Base-by-base conservation (phyloP, 2,797 vertebrate genomes). In the Tokudaia muenninki region DNA sequence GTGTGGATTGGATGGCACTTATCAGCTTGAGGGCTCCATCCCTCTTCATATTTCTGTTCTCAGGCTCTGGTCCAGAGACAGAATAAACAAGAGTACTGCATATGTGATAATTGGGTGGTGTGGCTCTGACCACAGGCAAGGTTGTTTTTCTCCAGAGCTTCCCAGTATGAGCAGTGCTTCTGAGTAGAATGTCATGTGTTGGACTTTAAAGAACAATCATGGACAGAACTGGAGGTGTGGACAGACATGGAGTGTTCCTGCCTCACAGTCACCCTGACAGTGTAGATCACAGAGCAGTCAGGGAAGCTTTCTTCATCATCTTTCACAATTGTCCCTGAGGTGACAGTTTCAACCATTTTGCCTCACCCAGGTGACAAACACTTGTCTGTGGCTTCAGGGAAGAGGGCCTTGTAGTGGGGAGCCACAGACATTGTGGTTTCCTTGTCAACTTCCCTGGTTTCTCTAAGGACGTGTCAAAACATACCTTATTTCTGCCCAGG, bases 171-270 rank as follows among this genome's bases (percentile, higher is more conserved):
- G 11, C 52, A 17, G 8, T 92, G 59, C 83, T 93, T 91, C 83
- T 74, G 52, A 67, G 65, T 75, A 37, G 13, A 90, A 44, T 72
- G 44, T 50, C 57, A 65, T 57, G 34, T 80, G 87, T 92, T 87
- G 67, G 37, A 10, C 57, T 95, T 97, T 88, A 88, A 90, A 80
- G n/a, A 41, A 65, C 10, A 92, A 74, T 34, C 29, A 31, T 57
- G 87, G 37, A 92, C 65, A 67, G 52, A 95, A 34, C 29, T 90
- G 55, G 52, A 63, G 77, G 59, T 34, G 63, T 31, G 72, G 65
- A 29, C 11, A 91, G n/a, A 89, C 3, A 6, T 19, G 21, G 37
- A 44, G 3, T 83, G 6, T 80, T 91, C 82, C 34, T 90, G 29
- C 75, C 4, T 24, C 26, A 34, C 82, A 7, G 37, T 34, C 55